Evolutionary conservation across 2,113 vertebrate genomes (phyloP).

Genomic region (Raja brachyura): DNA sequence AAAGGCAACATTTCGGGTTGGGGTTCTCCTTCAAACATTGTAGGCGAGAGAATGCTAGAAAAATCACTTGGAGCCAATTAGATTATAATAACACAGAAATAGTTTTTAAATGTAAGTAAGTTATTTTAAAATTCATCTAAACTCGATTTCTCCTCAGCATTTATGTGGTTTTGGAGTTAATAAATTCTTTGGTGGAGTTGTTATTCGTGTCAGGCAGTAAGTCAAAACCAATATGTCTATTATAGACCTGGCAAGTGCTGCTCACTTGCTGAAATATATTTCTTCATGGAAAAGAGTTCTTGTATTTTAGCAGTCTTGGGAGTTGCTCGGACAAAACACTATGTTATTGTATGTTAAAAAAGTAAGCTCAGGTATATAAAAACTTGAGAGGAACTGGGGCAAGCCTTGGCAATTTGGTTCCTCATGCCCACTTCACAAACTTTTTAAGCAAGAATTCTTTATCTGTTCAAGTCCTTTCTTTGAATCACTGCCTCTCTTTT

Average conservation of each 20-base stretch:
- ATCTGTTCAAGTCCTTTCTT: not conserved
- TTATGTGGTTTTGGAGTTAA: not conserved
- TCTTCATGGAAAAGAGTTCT: too few relatives aligned
- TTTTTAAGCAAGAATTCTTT: not conserved
- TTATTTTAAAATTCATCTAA: not conserved
- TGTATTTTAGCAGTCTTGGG: not conserved
- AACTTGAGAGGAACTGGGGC: too few relatives aligned
- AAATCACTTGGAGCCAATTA: not conserved
- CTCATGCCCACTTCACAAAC: too few relatives aligned
- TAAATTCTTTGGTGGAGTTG: not conserved
- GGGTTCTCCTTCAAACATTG: too few relatives aligned
- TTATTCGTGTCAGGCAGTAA: not conserved
- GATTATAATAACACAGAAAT: not conserved
- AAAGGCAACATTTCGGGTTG: too few relatives aligned
- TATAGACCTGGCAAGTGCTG: not conserved
- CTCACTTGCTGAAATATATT: constrained; percentile 13
- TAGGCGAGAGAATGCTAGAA: too few relatives aligned
- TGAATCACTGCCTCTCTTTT: not conserved
- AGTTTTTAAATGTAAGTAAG: not conserved
- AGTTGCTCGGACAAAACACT: not conserved
- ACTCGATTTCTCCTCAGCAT: not conserved
- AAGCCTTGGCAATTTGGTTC: too few relatives aligned
- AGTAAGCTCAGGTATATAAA: too few relatives aligned
- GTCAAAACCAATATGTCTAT: constrained; percentile 1
- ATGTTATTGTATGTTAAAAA: not conserved